These are phyloP conservation scores for Agraylea sexmaculata DNA, from an alignment of 1,140 invertebrate genomes.

Conservation along the genomic window DNA sequence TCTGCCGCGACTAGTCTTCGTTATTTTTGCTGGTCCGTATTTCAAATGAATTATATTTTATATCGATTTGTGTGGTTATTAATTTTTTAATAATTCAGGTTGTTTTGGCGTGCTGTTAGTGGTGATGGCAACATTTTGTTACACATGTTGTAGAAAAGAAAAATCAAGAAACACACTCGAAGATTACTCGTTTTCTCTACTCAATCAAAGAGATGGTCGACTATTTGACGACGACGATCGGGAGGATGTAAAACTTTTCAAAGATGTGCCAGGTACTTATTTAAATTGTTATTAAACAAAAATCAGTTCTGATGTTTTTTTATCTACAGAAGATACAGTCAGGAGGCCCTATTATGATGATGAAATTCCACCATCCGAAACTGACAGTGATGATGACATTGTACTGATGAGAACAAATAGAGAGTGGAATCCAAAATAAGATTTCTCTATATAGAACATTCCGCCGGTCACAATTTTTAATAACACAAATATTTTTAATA, in stretches of 20 bases:
- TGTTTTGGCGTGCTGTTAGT: constrained; percentile 34
- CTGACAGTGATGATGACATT: constrained; percentile 35
- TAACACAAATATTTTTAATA: no score
- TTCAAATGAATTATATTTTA: neutral
- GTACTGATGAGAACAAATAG: constrained; percentile 30
- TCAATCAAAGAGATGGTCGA: constrained; percentile 29
- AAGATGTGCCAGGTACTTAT: constrained; percentile 18
- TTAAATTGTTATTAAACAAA: no score
- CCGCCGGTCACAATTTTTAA: no score
- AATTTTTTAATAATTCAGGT: constrained; percentile 25
- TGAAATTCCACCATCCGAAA: constrained; percentile 33
- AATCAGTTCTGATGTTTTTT: constrained; percentile 4
- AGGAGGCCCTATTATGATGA: constrained; percentile 36
- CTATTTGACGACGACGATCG: constrained; percentile 26
- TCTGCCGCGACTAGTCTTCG: constrained; percentile 59
- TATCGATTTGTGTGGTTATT: constrained; percentile 8
- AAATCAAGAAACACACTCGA: constrained; percentile 21
- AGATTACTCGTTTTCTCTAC: constrained; percentile 31
- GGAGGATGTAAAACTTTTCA: constrained; percentile 20
- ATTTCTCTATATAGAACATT: no score
- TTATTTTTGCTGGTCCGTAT: constrained; percentile 53
- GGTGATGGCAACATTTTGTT: constrained; percentile 34
- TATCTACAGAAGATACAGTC: constrained; percentile 27
- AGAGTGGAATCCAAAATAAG: constrained; percentile 24
- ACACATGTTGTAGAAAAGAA: constrained; percentile 23